phyloP scores from a whole-genome alignment of 2,113 vertebrate genomes.

The Ceratotherium simum region DNA sequence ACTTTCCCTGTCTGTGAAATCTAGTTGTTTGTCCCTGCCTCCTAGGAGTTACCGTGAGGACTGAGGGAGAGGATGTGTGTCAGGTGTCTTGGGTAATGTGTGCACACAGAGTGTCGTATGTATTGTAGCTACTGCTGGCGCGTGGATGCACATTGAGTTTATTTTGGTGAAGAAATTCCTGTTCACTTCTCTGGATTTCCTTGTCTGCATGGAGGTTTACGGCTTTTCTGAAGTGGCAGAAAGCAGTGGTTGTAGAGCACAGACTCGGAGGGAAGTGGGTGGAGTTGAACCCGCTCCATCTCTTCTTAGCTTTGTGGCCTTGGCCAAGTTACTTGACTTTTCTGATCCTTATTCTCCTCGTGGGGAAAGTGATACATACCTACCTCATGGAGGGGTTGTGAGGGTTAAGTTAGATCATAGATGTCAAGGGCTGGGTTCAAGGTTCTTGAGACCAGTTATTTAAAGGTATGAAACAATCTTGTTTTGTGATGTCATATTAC shows the following conservation, averaged over 20 bases:
- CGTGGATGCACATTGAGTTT: background rate
- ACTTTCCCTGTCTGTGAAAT: no score
- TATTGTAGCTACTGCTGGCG: background rate
- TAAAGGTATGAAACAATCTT: background rate
- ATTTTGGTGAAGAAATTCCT: background rate
- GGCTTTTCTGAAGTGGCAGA: background rate
- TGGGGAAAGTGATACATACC: background rate
- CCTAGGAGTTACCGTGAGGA: rapidly evolving
- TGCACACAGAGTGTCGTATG: rapidly evolving
- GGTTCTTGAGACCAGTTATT: background rate
- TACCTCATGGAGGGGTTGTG: rapidly evolving
- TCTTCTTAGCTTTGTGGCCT: background rate
- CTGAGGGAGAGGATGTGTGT: rapidly evolving
- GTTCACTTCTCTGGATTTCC: background rate
- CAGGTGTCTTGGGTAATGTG: rapidly evolving
- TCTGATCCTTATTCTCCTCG: rapidly evolving
- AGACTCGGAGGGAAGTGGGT: rapidly evolving
- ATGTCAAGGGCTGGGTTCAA: no score
- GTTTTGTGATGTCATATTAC: background rate
- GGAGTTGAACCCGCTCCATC: rapidly evolving
- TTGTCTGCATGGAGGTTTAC: background rate
- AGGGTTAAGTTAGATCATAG: background rate
- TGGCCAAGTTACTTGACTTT: background rate
- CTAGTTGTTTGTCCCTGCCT: background rate
- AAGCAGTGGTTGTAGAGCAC: background rate